phyloP scores from a whole-genome alignment of 2,888 invertebrate genomes.

The Osedax frankpressi region DNA sequence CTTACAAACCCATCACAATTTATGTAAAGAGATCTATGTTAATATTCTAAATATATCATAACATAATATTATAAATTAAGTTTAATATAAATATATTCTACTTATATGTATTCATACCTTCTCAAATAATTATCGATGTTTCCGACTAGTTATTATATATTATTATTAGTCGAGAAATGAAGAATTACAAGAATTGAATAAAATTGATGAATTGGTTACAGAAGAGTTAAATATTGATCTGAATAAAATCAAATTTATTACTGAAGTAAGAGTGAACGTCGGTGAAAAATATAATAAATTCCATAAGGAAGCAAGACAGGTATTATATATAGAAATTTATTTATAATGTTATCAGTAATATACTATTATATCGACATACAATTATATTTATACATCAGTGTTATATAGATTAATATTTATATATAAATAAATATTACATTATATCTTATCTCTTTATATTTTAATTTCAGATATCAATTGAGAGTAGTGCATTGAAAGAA shows the following conservation, averaged over 20 bases:
- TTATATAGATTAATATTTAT: background rate
- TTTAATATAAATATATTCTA: background rate
- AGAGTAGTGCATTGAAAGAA: conserved; percentile 57
- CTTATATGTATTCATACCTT: too few relatives aligned
- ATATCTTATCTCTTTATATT: too few relatives aligned
- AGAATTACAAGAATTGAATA: background rate
- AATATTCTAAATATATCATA: background rate
- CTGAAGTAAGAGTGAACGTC: background rate
- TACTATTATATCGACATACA: too few relatives aligned
- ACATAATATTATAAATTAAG: background rate
- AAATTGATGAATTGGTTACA: background rate
- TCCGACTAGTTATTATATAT: too few relatives aligned
- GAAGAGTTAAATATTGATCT: background rate
- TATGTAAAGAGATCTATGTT: conserved; percentile 34
- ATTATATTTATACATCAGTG: background rate
- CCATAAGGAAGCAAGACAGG: background rate
- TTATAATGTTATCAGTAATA: too few relatives aligned
- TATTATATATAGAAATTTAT: too few relatives aligned
- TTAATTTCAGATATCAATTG: conserved; percentile 50
- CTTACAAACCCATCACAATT: conserved; percentile 59
- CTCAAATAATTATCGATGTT: too few relatives aligned
- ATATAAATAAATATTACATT: too few relatives aligned
- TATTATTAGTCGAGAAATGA: too few relatives aligned
- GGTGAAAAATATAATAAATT: background rate
- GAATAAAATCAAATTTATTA: background rate